These are phyloP conservation scores for Abrostola tripartita DNA, from an alignment of 2,888 invertebrate species.

Conservation along the genomic window DNA sequence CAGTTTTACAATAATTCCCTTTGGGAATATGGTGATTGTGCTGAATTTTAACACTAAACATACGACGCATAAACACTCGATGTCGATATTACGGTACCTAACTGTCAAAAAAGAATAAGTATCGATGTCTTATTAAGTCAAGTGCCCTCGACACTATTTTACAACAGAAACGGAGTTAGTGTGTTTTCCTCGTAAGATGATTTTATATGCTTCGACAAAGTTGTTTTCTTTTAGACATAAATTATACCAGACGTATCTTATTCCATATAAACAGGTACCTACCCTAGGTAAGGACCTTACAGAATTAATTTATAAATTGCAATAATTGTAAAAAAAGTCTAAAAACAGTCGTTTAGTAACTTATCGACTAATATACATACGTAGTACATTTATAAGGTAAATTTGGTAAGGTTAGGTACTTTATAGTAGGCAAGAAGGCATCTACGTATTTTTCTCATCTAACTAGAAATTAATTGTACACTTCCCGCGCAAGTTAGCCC, in stretches of 20 bases:
- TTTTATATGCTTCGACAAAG: slow-evolving; percentile 15
- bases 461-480: slow-evolving; percentile 39
- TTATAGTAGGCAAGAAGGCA: background rate
- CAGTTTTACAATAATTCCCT: slow-evolving; percentile 13
- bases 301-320: too few species aligned
- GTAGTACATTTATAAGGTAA: too few species aligned
- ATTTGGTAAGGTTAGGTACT: too few species aligned
- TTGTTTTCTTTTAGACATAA: slow-evolving; percentile 8
- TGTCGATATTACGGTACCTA: too few species aligned
- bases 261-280: too few species aligned
- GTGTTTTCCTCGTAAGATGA: slow-evolving; percentile 35
- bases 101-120: slow-evolving; percentile 28
- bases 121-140: slow-evolving; percentile 61
- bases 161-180: slow-evolving; percentile 26
- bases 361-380: too few species aligned
- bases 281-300: too few species aligned
- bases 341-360: too few species aligned
- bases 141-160: slow-evolving; percentile 68
- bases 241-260: too few species aligned
- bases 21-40: slow-evolving; percentile 5
- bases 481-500: slow-evolving; percentile 73
- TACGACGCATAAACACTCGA: slow-evolving; percentile 5
- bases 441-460: slow-evolving; percentile 19
- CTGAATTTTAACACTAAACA: background rate
- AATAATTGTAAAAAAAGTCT: too few species aligned